These are phyloP conservation scores for Drosophila truncata DNA, from an alignment of 1,140 invertebrate species.

Conservation along the genomic window DNA sequence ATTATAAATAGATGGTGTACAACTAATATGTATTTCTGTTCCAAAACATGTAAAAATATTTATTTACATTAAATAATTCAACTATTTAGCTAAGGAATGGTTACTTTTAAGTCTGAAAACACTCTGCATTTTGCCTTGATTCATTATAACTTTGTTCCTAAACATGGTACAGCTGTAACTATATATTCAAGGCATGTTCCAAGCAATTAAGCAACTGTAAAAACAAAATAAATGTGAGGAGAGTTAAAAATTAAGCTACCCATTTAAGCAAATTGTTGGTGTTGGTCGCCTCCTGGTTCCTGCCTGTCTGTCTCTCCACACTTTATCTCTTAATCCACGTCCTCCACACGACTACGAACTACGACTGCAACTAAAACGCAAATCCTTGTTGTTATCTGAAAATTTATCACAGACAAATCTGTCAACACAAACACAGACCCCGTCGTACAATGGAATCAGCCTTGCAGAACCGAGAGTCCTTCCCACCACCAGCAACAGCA, in stretches of 20 bases:
- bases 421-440: conserved; percentile 80
- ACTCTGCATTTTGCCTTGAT: conserved; percentile 57
- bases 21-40: not conserved
- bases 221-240: conserved; percentile 34
- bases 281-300: conserved; percentile 68
- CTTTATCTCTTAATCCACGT: conserved; percentile 51
- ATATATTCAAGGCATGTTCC: conserved; percentile 64
- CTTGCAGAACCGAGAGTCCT: conserved; percentile 46
- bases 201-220: conserved; percentile 58
- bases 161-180: conserved; percentile 42
- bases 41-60: too few relatives aligned
- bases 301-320: conserved; percentile 53
- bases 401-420: conserved; percentile 85
- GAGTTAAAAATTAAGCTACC: conserved; percentile 48
- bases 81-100: not conserved
- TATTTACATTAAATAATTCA: not conserved
- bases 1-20: too few relatives aligned
- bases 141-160: conserved; percentile 21
- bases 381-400: conserved; percentile 83
- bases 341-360: conserved; percentile 24
- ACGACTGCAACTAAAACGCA: conserved; percentile 75
- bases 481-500: not conserved
- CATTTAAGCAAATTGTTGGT: conserved; percentile 67
- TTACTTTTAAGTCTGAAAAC: not conserved
- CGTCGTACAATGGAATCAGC: conserved; percentile 69